Evolutionary conservation across 2,888 invertebrate species (phyloP).

Genomic region (Marasmarcha lunaedactyla): DNA sequence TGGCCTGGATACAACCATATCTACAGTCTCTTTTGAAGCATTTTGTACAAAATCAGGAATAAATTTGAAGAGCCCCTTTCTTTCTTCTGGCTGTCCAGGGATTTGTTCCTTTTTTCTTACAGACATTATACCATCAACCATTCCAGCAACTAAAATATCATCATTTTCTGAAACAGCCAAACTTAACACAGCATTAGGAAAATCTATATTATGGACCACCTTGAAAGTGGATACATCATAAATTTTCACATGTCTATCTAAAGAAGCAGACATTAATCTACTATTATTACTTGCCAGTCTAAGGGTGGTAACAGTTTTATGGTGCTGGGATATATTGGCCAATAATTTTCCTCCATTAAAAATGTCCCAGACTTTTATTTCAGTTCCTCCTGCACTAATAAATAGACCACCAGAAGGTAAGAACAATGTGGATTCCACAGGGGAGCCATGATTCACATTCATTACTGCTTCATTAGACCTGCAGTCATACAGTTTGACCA

Average conservation of each 20-base stretch:
- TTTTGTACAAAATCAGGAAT: constrained; percentile 51
- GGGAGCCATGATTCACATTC: constrained; percentile 86
- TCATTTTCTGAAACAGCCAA: constrained; percentile 82
- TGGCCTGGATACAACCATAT: constrained; percentile 58
- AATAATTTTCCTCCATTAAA: constrained; percentile 88
- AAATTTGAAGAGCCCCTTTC: constrained; percentile 55
- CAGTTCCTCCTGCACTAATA: constrained; percentile 91
- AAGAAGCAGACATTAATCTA: constrained; percentile 87
- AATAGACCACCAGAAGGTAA: constrained; percentile 92
- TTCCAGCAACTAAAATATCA: constrained; percentile 89
- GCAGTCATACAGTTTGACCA: constrained; percentile 88
- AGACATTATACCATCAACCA: constrained; percentile 92
- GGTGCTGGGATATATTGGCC: constrained; percentile 89
- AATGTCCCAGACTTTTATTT: constrained; percentile 94
- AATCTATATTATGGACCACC: constrained; percentile 89
- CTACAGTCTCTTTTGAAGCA: constrained; percentile 31
- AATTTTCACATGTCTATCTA: constrained; percentile 94
- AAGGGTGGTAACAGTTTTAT: constrained; percentile 94
- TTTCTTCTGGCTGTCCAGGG: constrained; percentile 36
- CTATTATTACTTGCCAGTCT: constrained; percentile 84
- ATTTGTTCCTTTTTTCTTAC: constrained; percentile 81
- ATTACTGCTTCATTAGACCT: constrained; percentile 78
- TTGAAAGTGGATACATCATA: constrained; percentile 90
- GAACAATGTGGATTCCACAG: constrained; percentile 90
- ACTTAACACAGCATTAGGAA: constrained; percentile 91